Evolutionary conservation across 2,888 invertebrate genomes (phyloP).

Genomic region (Pinctada fucata): DNA sequence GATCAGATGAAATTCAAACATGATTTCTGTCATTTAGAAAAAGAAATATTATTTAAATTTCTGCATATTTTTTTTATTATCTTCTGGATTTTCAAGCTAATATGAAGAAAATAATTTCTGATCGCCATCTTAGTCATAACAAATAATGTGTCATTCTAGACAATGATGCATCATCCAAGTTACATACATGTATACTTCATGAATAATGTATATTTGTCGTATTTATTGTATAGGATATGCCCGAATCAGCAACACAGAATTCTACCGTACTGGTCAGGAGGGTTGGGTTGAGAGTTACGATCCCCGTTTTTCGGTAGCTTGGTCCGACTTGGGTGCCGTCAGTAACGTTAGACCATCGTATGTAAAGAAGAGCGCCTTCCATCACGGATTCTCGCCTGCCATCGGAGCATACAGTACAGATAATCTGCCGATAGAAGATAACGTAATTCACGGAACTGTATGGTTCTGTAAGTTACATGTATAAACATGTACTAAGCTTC

Average conservation of each 20-base stretch:
- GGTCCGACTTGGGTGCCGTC: slow-evolving; percentile 58
- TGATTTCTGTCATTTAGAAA: too few relatives aligned
- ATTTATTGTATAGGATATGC: slow-evolving; percentile 62
- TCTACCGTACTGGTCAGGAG: slow-evolving; percentile 69
- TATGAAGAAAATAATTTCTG: too few relatives aligned
- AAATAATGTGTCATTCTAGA: too few relatives aligned
- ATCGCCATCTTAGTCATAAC: too few relatives aligned
- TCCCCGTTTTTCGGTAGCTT: slow-evolving; percentile 65
- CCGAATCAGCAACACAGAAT: slow-evolving; percentile 66
- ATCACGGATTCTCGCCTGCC: slow-evolving; percentile 66
- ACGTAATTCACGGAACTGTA: slow-evolving; percentile 66
- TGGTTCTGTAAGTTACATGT: slow-evolving; percentile 57
- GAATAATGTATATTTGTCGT: too few relatives aligned
- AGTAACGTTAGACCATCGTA: slow-evolving; percentile 58
- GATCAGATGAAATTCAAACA: too few relatives aligned
- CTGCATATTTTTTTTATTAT: too few relatives aligned
- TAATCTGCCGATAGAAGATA: slow-evolving; percentile 61
- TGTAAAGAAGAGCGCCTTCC: slow-evolving; percentile 63
- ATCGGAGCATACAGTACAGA: slow-evolving; percentile 64
- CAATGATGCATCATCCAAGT: too few relatives aligned
- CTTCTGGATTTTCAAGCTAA: too few relatives aligned
- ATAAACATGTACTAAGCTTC: background rate
- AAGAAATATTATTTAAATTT: too few relatives aligned
- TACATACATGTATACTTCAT: too few relatives aligned
- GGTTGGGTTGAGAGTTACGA: slow-evolving; percentile 64